Base-by-base conservation (phyloP, 2,113 vertebrate species). In the Notarius lentiginosus region DNA sequence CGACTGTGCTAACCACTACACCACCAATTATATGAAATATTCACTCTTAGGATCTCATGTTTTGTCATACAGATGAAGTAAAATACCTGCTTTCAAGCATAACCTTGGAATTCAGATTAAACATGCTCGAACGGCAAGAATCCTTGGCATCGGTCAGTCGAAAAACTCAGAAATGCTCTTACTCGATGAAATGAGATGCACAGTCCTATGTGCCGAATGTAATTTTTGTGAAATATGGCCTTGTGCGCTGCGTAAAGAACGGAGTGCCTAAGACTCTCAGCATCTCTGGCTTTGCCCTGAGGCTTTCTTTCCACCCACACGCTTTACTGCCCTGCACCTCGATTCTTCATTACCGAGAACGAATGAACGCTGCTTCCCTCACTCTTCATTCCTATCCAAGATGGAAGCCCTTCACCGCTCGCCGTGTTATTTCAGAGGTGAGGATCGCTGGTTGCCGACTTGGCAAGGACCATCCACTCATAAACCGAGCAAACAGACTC, bases 211-310 rank as follows among this genome's bases (percentile, higher is more conserved):
- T 22, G 49, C 17, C 7, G 6, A 7, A 47, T 24, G 68, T n/a
- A 1, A 60, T 84, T 61, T n/a, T 9, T 60, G 12, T 61, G 65
- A 55, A 70, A 72, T 58, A 66, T 30, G 14, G 55, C 55, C 27
- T 6, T 49, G 70, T 61, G 83, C 75, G 30, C 49, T 17, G 27
- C 51, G 81, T 60, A 77, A 81, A 86, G 53, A 86, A 27, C 63
- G 1, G 77, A 47, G 34, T 30, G 49, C 22, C 47, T 41, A 81
- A 68, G 77, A 81, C 85, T 89, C 81, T 79, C 58, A 65, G 66
- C 66, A 82, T 88, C 88, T 89, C 86, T 70, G 61, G 79, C 83
- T 73, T 85, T 88, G 77, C 88, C 89, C 89, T 9, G 58, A 89
- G 89, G 90, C 82, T 47, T 81, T 66, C 47, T 88, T n/a, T 84